phyloP scores from a whole-genome alignment of 1,140 invertebrate species.

The Ctenoplectra terminalis region DNA sequence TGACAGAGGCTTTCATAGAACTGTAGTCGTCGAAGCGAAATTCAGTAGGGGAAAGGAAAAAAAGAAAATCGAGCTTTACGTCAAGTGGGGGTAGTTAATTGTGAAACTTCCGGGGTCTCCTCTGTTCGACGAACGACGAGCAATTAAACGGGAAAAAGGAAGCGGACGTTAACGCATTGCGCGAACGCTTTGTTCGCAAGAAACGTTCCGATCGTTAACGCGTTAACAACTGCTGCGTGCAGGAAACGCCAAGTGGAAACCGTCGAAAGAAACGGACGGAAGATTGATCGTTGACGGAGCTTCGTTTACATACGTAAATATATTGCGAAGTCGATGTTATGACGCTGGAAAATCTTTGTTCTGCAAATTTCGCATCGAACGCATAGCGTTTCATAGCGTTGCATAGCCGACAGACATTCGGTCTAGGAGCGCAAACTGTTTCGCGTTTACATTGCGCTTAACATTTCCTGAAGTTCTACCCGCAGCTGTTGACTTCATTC shows the following conservation, averaged over 20 bases:
- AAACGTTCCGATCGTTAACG: not conserved
- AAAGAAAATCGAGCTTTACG: conserved; percentile 28
- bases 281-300: not conserved
- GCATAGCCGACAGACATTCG: not conserved
- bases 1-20: not conserved
- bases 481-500: not conserved
- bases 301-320: not conserved
- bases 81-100: not conserved
- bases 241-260: not conserved
- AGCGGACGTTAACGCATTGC: not conserved
- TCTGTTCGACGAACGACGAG: not conserved
- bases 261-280: not conserved
- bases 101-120: conserved; percentile 2
- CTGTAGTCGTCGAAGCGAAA: not conserved
- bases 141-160: not conserved
- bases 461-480: not conserved
- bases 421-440: no score
- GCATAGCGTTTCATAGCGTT: no score
- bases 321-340: no score
- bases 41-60: not conserved
- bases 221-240: not conserved
- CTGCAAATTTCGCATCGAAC: no score
- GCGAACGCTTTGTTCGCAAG: not conserved
- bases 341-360: no score
- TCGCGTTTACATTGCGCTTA: not conserved